Evolutionary conservation across 35 echinoderm and acorn worm species (phyloP), one percentile per base, ranked within the genome.

Genomic region (Nesometra sesokonis): DNA sequence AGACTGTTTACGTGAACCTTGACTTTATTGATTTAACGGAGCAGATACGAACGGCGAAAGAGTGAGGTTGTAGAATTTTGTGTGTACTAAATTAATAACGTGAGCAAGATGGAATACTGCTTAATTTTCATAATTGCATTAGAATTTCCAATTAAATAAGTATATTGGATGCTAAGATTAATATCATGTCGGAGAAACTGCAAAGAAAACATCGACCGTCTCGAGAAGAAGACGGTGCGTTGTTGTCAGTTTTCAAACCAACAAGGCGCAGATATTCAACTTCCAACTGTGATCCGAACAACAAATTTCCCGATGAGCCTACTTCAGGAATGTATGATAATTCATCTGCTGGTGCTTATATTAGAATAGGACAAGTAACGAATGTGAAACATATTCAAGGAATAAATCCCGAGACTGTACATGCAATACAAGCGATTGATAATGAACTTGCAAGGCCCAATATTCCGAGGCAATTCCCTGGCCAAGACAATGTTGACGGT

Each of bases 401-500:
- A 21, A 94, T 99, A 33, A 88, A 82, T 17, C 89, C 77, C 38
- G 92, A 99, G 39, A 93, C 87, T 27, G 93, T 94, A 81, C 77
- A 86, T 36, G 84, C 92, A 47, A 93, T 97, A 78, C 90, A 94
- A 89, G 82, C 85, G 29, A 90, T 88, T 39, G 92, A 94, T 46
- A 89, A 91, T 86, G 86, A 93, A 84, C 91, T 93, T 67, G 93
- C 91, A 87, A 86, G 86, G 36, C 85, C 90, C 46, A 93, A 91
- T 33, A 89, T 89, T 34, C 46, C 76, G 38, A 78, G 87, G 23
- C 81, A 89, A 89, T 84, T 88, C 80, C 89, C 88, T 52, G 83
- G 90, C 27, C 84, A 94, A 76, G 82, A 86, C 29, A 77, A 76
- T 31, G 47, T 79, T 47, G 84, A 91, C 85, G 37, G 78, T 80